Conservation (phyloP, 1,140 invertebrate genomes). For the Diachasmimorpha longicaudata region DNA sequence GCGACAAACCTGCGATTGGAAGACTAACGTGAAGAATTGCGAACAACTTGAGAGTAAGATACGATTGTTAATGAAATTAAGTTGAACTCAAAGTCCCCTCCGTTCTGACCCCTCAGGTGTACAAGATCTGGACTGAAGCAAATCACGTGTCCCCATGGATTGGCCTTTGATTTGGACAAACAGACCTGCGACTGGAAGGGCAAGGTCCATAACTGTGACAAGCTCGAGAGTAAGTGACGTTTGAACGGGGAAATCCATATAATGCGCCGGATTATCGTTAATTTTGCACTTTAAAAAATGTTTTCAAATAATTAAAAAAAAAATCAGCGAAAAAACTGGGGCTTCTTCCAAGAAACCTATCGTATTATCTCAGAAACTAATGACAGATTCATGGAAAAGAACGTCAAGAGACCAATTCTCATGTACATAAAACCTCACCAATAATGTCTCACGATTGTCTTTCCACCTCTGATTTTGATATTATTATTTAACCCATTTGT, state of each 20-base stretch:
- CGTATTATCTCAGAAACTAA: not conserved
- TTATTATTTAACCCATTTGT: too few relatives aligned
- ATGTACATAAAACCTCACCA: too few relatives aligned
- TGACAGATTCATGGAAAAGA: not conserved
- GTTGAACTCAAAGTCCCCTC: slow-evolving; percentile 48
- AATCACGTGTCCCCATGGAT: slow-evolving; percentile 92
- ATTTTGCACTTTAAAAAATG: slow-evolving; percentile 8
- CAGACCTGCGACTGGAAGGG: slow-evolving; percentile 97
- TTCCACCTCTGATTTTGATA: not conserved
- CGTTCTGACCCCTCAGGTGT: slow-evolving; percentile 71
- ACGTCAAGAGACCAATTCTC: too few relatives aligned
- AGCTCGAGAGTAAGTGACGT: slow-evolving; percentile 91
- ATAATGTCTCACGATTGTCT: not conserved
- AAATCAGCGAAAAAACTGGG: too few relatives aligned
- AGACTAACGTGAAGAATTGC: slow-evolving; percentile 94
- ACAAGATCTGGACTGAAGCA: slow-evolving; percentile 91
- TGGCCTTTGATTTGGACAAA: slow-evolving; percentile 96
- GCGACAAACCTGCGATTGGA: slow-evolving; percentile 95
- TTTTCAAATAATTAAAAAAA: not conserved
- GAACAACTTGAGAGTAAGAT: slow-evolving; percentile 91
- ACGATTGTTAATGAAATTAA: slow-evolving; percentile 21
- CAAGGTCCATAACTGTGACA: slow-evolving; percentile 95
- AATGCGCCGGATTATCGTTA: slow-evolving; percentile 23
- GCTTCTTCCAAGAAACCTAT: too few relatives aligned
- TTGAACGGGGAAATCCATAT: slow-evolving; percentile 37